Percentiles rank a stretch among this genome's conserved stretches.
phyloP scores from a whole-genome alignment of 2,888 invertebrate genomes.

The Allacma fusca region DNA sequence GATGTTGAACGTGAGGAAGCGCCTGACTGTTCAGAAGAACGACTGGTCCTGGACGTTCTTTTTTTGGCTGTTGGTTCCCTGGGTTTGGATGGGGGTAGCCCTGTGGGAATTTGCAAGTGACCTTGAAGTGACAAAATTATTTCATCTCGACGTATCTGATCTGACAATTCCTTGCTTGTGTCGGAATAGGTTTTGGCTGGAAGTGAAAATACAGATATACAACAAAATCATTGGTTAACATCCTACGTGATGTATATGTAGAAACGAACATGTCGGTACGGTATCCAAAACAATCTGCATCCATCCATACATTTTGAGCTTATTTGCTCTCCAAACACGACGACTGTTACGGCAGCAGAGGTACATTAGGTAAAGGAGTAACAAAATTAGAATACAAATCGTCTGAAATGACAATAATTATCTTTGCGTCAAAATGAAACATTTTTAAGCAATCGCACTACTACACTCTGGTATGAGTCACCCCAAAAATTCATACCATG shows the following conservation, averaged over 20 bases:
- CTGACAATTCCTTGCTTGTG: conserved; percentile 14
- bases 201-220: too few species aligned
- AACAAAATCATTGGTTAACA: background rate
- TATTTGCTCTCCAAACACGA: conserved; percentile 51
- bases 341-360: conserved; percentile 47
- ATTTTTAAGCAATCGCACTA: too few species aligned
- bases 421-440: background rate
- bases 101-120: conserved; percentile 35
- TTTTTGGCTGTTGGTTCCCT: background rate
- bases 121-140: conserved; percentile 45
- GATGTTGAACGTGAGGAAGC: background rate
- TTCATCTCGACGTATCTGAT: conserved; percentile 37
- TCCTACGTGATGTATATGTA: background rate
- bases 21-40: too few species aligned
- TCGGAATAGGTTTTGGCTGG: conserved; percentile 25
- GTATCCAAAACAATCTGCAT: conserved; percentile 50
- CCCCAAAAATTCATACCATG: conserved; percentile 33
- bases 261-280: conserved; percentile 51
- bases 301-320: conserved; percentile 51
- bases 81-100: background rate
- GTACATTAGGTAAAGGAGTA: conserved; percentile 47
- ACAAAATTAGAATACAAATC: conserved; percentile 43
- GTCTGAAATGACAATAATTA: conserved; percentile 33
- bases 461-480: background rate
- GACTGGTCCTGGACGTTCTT: background rate